Conservation (phyloP, 1,140 invertebrate species). For the Papilio glaucus region DNA sequence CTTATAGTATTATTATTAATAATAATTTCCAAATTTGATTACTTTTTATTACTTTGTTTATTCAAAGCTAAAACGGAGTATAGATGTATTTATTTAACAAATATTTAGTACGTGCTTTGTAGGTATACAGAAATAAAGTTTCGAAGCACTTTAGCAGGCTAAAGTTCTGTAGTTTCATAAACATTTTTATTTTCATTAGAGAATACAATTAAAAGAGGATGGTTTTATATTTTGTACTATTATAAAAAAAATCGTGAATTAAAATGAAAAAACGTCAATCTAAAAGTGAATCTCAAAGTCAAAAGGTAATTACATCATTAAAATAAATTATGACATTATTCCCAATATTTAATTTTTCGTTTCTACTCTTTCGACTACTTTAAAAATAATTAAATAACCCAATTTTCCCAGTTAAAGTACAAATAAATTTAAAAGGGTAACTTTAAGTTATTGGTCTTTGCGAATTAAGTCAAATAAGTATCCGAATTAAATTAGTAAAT, state of each 20-base stretch:
- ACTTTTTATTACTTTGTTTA: too few species aligned
- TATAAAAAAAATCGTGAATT: constrained; percentile 31
- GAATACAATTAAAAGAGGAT: background rate
- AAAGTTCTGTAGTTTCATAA: background rate
- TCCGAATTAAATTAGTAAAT: constrained; percentile 29
- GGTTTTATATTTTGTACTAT: background rate
- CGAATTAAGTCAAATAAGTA: constrained; percentile 27
- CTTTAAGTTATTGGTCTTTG: constrained; percentile 3
- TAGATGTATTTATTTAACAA: background rate
- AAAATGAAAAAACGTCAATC: constrained; percentile 43
- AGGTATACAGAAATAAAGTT: background rate
- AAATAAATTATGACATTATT: background rate
- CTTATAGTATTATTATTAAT: too few species aligned
- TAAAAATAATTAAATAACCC: background rate
- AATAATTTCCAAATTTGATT: too few species aligned
- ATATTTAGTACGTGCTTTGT: background rate
- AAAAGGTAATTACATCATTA: constrained; percentile 5
- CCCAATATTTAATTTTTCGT: background rate
- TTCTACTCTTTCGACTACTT: background rate
- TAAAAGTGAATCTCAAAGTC: constrained; percentile 27
- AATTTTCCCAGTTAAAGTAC: constrained; percentile 14
- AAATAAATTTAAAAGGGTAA: constrained; percentile 6
- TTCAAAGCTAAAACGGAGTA: background rate
- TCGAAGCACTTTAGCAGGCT: background rate
- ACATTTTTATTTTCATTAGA: background rate